A percentile compares a stretch with the other conserved stretches of the same genome.
Conservation (phyloP, 1,140 invertebrate species). For the Colletes latitarsis region DNA sequence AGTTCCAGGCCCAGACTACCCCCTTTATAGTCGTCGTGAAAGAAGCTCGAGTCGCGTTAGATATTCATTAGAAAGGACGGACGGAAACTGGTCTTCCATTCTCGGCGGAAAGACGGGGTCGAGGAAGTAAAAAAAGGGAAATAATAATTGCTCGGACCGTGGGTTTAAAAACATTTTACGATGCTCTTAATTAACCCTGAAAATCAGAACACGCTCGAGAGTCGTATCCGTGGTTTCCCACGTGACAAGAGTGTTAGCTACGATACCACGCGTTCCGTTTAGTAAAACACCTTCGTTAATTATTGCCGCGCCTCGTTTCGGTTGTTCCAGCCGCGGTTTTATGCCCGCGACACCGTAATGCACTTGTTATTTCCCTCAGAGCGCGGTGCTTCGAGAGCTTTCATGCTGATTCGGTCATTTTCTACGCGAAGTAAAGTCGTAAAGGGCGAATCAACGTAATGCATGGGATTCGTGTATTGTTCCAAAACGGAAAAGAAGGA, state of each 20-base stretch:
- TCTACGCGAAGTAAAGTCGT: slow-evolving; percentile 11
- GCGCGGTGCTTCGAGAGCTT: slow-evolving; percentile 7
- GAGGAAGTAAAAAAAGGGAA: slow-evolving; percentile 31
- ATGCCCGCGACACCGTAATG: not conserved
- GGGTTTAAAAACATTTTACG: slow-evolving; percentile 61
- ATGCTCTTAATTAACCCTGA: slow-evolving; percentile 59
- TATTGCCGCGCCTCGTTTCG: slow-evolving; percentile 29
- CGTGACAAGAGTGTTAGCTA: not conserved
- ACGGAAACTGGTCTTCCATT: slow-evolving; percentile 32
- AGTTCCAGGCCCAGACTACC: not conserved
- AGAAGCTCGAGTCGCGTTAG: slow-evolving; percentile 55
- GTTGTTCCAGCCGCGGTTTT: slow-evolving; percentile 16
- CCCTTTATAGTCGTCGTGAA: slow-evolving; percentile 55
- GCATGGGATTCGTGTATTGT: not conserved
- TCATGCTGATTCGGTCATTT: slow-evolving; percentile 37
- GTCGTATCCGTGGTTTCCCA: not conserved
- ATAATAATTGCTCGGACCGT: slow-evolving; percentile 51
- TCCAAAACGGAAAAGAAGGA: too few relatives aligned
- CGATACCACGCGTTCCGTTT: slow-evolving; percentile 18
- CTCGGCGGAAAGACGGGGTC: slow-evolving; percentile 29
- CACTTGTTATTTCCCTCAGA: slow-evolving; percentile 25
- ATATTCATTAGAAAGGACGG: slow-evolving; percentile 62
- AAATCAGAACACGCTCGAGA: slow-evolving; percentile 36
- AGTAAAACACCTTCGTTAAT: slow-evolving; percentile 48
- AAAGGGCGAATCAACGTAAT: slow-evolving; percentile 24